Base-by-base conservation (phyloP, 2,888 invertebrate species). In the Pseudococcus viburni region DNA sequence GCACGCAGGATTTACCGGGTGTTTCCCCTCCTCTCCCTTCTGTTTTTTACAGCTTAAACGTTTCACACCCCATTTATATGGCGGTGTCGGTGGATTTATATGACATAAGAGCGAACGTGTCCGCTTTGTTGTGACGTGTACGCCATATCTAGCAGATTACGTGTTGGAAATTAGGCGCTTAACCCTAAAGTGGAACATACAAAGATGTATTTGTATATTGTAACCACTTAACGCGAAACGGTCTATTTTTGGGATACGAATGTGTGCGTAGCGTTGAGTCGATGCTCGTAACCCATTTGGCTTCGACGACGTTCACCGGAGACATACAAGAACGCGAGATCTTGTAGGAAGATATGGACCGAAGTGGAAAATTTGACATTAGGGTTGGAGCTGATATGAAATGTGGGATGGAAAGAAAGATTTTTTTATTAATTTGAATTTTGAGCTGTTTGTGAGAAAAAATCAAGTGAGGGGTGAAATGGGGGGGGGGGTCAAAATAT, bases 101-200 rank as follows among this genome's bases (percentile, higher is more conserved):
- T 73, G 73, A 73, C 73, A 33, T 73, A 73, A 73, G 73, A 73
- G 33, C 33, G 33, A 73, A 73, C 73, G 73, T 73, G 73, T 73
- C 73, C 33, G 73, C 33, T 26, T 73, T 64, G 11, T 33, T 73
- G 33, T 73, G 73, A 73, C 73, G 33, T 33, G 39, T 64, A 64
- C 64, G 22, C 19, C 64, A 64, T 19, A 64, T 64, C 64, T 64
- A 64, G 64, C 22, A 33, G 39, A 73, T 73, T 73, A 73, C 73
- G 73, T 33, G 73, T 73, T 73, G 73, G 73, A 73, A 73, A 73
- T 73, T 73, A 73, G 73, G 73, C 73, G 73, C 73, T 73, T 73
- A 73, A 73, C 73, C 73, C 73, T 73, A 73, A 73, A 73, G 73
- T 73, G 73, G 73, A 73, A 73, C 73, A 22, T 64, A 64, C 64